phyloP scores from a whole-genome alignment of 2,113 vertebrate species.

The Penelope pileata region DNA sequence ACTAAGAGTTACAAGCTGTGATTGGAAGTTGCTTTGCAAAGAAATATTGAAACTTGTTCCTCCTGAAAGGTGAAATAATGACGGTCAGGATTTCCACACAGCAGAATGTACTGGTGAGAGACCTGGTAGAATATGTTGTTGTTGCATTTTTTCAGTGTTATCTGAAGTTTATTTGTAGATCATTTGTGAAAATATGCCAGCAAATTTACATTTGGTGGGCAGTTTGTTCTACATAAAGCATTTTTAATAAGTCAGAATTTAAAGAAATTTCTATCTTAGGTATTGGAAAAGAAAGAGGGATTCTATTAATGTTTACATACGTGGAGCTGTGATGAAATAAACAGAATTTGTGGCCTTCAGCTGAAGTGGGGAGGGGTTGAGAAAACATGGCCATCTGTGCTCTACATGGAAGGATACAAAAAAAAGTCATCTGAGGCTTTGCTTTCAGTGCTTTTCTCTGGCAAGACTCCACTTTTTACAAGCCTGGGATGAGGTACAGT shows the following conservation, averaged over 20 bases:
- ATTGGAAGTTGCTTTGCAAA: slow-evolving; percentile 18
- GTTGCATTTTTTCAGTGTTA: slow-evolving; percentile 8
- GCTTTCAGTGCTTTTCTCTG: slow-evolving; percentile 47
- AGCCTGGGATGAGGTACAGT: background rate
- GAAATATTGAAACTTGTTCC: slow-evolving; percentile 11
- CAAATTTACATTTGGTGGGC: background rate
- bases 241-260: background rate
- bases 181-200: background rate
- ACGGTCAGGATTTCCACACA: background rate
- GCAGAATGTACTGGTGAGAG: background rate
- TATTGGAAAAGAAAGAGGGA: background rate
- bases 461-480: slow-evolving; percentile 36
- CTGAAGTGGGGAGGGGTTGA: background rate
- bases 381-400: slow-evolving; percentile 52
- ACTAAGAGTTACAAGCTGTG: background rate
- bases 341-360: slow-evolving; percentile 4
- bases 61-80: background rate
- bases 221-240: slow-evolving; percentile 26
- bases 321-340: slow-evolving; percentile 31
- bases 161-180: slow-evolving; percentile 29
- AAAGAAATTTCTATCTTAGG: slow-evolving; percentile 11
- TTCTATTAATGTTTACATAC: background rate
- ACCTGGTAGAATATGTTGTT: background rate
- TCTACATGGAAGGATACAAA: slow-evolving; percentile 9
- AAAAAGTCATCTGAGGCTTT: slow-evolving; percentile 45